Percentiles rank a stretch among this genome's conserved stretches.
Conservation (phyloP, 2,888 invertebrate genomes). For the Rhagophthalmus giganteus region DNA sequence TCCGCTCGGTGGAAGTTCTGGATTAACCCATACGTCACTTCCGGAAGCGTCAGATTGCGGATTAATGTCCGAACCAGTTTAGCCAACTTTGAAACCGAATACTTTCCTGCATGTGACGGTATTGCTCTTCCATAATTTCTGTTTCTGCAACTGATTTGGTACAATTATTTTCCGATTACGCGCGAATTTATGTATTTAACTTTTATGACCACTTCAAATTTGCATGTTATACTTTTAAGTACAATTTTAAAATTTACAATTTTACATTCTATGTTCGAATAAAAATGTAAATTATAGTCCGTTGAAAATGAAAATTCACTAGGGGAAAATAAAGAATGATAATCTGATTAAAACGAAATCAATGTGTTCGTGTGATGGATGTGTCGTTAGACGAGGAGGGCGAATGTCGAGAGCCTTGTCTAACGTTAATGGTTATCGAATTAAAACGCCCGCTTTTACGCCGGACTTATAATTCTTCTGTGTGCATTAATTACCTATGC, state of each 20-base stretch:
- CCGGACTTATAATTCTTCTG: constrained; percentile 15
- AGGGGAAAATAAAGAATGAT: constrained; percentile 44
- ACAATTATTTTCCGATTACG: constrained; percentile 15
- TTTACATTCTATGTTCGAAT: background rate
- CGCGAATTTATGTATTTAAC: constrained; percentile 8
- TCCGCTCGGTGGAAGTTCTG: constrained; percentile 26
- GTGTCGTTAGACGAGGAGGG: constrained; percentile 26
- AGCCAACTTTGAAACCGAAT: constrained; percentile 31
- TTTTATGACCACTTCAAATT: background rate
- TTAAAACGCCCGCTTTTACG: constrained; percentile 36
- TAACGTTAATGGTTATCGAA: constrained; percentile 32
- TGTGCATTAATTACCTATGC: constrained; percentile 14
- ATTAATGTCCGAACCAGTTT: constrained; percentile 32
- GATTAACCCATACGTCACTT: constrained; percentile 31
- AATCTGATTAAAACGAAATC: constrained; percentile 48
- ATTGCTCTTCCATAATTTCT: constrained; percentile 13
- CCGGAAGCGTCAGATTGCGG: constrained; percentile 34
- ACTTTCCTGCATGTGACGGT: constrained; percentile 22
- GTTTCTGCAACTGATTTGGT: constrained; percentile 10
- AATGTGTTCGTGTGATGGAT: constrained; percentile 44
- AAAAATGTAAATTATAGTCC: constrained; percentile 21
- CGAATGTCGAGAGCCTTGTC: constrained; percentile 11
- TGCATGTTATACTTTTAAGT: constrained; percentile 2
- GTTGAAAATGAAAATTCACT: constrained; percentile 38
- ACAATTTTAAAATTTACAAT: background rate